Evolutionary conservation across 2,888 invertebrate species (phyloP).

Genomic region (Colostygia pectinataria): DNA sequence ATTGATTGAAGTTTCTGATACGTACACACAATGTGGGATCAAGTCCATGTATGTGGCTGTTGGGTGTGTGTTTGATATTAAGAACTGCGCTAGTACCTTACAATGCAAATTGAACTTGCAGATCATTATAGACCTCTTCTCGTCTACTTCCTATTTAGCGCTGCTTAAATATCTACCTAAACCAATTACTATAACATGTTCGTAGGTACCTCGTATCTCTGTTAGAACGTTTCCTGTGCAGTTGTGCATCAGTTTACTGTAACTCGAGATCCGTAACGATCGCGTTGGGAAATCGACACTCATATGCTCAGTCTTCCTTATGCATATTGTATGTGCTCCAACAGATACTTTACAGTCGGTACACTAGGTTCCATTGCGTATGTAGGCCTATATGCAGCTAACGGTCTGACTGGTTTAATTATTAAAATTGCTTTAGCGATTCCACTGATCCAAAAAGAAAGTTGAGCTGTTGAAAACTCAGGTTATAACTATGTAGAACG

Average conservation of each 20-base stretch:
- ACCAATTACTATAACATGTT: neutral
- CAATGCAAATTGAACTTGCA: neutral
- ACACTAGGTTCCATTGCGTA: constrained; percentile 16
- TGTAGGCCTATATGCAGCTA: constrained; percentile 17
- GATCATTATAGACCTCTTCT: neutral
- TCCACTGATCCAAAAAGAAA: neutral
- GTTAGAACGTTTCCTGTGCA: constrained; percentile 50
- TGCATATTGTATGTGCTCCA: constrained; percentile 30
- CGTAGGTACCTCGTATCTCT: constrained; percentile 27
- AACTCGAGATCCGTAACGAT: constrained; percentile 50
- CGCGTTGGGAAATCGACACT: constrained; percentile 49
- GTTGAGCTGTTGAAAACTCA: too few relatives aligned
- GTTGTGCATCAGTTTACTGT: constrained; percentile 46
- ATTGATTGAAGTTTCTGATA: too few relatives aligned
- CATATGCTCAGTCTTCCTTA: constrained; percentile 38
- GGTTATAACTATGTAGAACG: too few relatives aligned
- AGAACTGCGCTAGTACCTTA: too few relatives aligned
- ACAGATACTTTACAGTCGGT: constrained; percentile 14
- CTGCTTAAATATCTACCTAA: constrained; percentile 1
- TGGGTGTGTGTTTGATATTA: too few relatives aligned
- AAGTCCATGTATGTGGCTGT: too few relatives aligned
- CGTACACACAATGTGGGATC: too few relatives aligned
- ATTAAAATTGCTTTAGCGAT: constrained; percentile 7
- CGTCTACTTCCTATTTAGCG: constrained; percentile 2
- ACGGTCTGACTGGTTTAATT: constrained; percentile 24